A percentile compares a stretch with the other conserved stretches of the same genome.
Conservation (phyloP, 2,113 vertebrate genomes). For the Mormoops blainvillei region DNA sequence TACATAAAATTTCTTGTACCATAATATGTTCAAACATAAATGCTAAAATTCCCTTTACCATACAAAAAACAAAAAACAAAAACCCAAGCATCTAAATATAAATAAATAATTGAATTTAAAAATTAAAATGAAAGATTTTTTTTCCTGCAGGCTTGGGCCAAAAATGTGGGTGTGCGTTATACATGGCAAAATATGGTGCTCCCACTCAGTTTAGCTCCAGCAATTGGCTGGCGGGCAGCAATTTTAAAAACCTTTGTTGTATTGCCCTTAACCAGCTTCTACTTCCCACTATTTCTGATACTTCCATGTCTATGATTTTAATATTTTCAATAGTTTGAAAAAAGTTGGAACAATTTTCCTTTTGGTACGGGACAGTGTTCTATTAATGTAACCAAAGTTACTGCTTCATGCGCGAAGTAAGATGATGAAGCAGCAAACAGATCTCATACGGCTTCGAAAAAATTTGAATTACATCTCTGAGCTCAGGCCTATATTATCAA, state of each 20-base stretch:
- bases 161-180: no score
- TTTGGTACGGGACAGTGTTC: slow-evolving; percentile 25
- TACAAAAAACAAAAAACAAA: no score
- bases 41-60: no score
- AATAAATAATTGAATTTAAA: no score
- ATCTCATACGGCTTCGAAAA: slow-evolving; percentile 59
- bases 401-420: slow-evolving; percentile 49
- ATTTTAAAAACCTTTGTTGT: background rate
- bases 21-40: no score
- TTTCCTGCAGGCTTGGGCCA: no score
- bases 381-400: slow-evolving; percentile 45
- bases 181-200: no score
- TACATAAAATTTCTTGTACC: no score
- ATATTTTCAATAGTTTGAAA: slow-evolving; percentile 36
- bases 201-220: background rate
- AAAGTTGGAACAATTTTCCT: slow-evolving; percentile 43
- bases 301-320: slow-evolving; percentile 31
- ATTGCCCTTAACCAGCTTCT: background rate
- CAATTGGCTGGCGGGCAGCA: background rate
- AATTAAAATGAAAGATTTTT: no score
- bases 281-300: background rate
- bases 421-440: slow-evolving; percentile 54
- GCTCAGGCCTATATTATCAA: slow-evolving; percentile 66
- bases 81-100: no score
- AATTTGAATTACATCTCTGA: slow-evolving; percentile 71